Evolutionary conservation across 1,140 invertebrate species (phyloP).

Genomic region (Drosophila neocordata): DNA sequence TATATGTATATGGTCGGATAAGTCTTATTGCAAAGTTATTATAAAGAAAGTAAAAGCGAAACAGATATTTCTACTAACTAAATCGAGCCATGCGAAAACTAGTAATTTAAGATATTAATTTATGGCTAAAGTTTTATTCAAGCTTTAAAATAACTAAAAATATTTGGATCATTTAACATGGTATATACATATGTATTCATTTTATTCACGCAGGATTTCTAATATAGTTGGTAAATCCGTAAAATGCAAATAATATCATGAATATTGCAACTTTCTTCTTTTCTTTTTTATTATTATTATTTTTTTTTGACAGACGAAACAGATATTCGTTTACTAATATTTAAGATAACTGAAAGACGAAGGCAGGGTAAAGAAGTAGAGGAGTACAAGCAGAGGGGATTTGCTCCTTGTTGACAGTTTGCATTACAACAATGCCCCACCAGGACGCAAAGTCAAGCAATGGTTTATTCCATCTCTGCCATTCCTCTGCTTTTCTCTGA

Average conservation of each 20-base stretch:
- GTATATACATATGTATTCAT: not conserved
- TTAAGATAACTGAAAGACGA: not conserved
- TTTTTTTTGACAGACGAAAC: not conserved
- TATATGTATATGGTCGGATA: no score
- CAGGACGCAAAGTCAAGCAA: not conserved
- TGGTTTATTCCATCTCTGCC: not conserved
- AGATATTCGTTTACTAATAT: constrained; percentile 5
- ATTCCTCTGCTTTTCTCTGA: not conserved
- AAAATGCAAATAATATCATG: not conserved
- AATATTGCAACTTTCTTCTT: not conserved
- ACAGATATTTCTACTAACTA: no score
- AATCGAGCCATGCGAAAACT: no score
- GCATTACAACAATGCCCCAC: constrained; percentile 4
- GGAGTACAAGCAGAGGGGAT: not conserved
- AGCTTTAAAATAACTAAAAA: no score
- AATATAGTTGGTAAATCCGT: no score
- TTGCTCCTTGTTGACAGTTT: constrained; percentile 3
- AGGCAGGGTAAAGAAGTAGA: not conserved
- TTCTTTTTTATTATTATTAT: no score
- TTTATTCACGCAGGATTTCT: no score
- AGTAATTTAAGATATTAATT: no score
- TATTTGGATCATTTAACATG: no score
- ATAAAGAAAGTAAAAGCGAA: no score
- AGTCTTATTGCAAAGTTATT: no score
- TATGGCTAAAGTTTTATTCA: no score